Evolutionary conservation across 2,888 invertebrate species (phyloP), one percentile per base, ranked within the genome.

Genomic region (Synergus itoensis): DNA sequence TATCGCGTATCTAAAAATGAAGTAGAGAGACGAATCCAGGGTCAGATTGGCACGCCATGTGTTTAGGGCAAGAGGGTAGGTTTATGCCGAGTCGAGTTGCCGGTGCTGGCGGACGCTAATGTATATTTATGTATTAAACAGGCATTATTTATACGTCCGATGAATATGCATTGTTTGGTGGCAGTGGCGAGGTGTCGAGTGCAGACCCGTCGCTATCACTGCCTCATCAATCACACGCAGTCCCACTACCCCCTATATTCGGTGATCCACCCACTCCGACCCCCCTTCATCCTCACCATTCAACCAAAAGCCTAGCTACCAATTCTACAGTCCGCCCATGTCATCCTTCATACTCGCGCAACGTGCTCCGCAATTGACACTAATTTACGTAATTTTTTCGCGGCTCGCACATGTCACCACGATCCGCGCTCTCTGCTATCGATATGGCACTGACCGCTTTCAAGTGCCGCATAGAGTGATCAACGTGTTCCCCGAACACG

Each of bases 201-300:
- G 90, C 91, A 91, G 91, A 90, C 91, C 90, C 91, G 91, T 91
- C 91, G 91, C 91, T 91, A 91, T 91, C 91, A 91, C 91, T 88
- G 90, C 90, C 91, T 91, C 91, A 91, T 91, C 91, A 91, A 91
- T 91, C 91, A 91, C 90, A 88, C 89, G 89, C 91, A 91, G 91
- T 89, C 84, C 87, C 86, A 86, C 83, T 84, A 85, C 82, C 79
- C 78, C 73, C 48, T 36, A 63, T 78, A 79, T 65, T 79, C 78
- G 78, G 62, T 80, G 48, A 41, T 76, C 45, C 75, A 36, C 53
- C 64, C 62, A 48, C 62, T 60, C 43, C 67, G 18, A 45, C 53
- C 18, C 64, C 76, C 12, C 53, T 65, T 60, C 76, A 63, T 67
- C 16, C 48, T 76, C 62, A 76, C 43, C 45, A 45, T 48, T 77